These are phyloP conservation scores for Odontomyia ornata DNA, from an alignment of 2,888 invertebrate genomes.

Conservation along the genomic window DNA sequence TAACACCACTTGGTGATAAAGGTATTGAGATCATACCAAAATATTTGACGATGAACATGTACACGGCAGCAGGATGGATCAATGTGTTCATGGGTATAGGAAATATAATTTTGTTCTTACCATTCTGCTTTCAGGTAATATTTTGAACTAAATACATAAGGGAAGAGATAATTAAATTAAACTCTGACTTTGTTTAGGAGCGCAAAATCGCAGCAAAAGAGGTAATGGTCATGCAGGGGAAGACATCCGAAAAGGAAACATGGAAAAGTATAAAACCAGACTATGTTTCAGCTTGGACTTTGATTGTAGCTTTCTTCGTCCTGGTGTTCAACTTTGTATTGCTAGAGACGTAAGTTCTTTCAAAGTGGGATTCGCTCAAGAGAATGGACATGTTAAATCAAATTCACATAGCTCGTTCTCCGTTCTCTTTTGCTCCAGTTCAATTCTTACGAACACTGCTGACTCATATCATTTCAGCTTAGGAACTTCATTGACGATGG, in stretches of 20 bases:
- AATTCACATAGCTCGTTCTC: too few relatives aligned
- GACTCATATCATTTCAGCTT: slow-evolving; percentile 64
- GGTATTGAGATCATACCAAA: slow-evolving; percentile 68
- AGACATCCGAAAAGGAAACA: slow-evolving; percentile 76
- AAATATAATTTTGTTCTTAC: slow-evolving; percentile 79
- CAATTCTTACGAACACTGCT: too few relatives aligned
- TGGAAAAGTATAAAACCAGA: slow-evolving; percentile 77
- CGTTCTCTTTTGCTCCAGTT: background rate
- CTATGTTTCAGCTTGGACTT: slow-evolving; percentile 78
- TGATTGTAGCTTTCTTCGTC: slow-evolving; percentile 83
- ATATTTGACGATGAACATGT: slow-evolving; percentile 80
- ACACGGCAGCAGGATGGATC: slow-evolving; percentile 86
- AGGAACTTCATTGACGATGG: slow-evolving; percentile 85
- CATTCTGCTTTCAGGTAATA: slow-evolving; percentile 73
- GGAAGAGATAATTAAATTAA: background rate
- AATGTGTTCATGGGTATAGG: slow-evolving; percentile 78
- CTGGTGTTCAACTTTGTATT: slow-evolving; percentile 88
- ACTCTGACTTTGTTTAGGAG: slow-evolving; percentile 60
- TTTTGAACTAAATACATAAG: background rate
- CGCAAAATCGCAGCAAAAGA: slow-evolving; percentile 80
- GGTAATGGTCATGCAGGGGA: slow-evolving; percentile 79
- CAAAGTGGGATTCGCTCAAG: background rate
- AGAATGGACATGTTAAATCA: background rate
- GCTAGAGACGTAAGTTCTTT: slow-evolving; percentile 75
- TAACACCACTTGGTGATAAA: slow-evolving; percentile 78